Conservation (phyloP, 2,888 invertebrate species). For the Helleia helle region DNA sequence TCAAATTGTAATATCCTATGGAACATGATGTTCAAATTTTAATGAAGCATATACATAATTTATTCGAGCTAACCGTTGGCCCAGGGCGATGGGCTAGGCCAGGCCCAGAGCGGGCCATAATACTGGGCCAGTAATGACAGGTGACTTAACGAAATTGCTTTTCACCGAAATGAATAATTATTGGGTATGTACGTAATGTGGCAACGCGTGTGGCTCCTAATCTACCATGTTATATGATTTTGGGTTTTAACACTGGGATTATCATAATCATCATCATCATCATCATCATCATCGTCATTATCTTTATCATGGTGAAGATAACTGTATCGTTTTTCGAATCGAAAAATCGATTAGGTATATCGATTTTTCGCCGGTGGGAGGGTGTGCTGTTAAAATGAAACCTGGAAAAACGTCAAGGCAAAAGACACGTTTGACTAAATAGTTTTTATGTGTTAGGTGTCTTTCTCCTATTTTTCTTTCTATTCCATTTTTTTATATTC, state of each 20-base stretch:
- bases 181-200: background rate
- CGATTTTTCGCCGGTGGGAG: too few species aligned
- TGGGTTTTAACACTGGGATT: too few species aligned
- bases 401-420: too few species aligned
- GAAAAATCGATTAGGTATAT: too few species aligned
- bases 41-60: slow-evolving; percentile 10
- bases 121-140: slow-evolving; percentile 2
- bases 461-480: background rate
- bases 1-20: background rate
- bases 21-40: background rate
- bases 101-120: slow-evolving; percentile 14
- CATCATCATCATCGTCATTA: too few species aligned
- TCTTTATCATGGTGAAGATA: too few species aligned
- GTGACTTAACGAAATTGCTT: background rate
- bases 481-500: too few species aligned
- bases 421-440: too few species aligned
- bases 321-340: too few species aligned
- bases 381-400: too few species aligned
- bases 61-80: background rate
- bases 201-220: background rate
- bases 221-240: background rate
- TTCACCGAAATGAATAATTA: background rate
- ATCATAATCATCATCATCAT: too few species aligned
- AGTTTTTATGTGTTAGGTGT: too few species aligned
- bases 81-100: slow-evolving; percentile 5